Evolutionary conservation across 2,888 invertebrate genomes (phyloP), one percentile per base, ranked within the genome.

Genomic region (Caenorhabditis virilis): DNA sequence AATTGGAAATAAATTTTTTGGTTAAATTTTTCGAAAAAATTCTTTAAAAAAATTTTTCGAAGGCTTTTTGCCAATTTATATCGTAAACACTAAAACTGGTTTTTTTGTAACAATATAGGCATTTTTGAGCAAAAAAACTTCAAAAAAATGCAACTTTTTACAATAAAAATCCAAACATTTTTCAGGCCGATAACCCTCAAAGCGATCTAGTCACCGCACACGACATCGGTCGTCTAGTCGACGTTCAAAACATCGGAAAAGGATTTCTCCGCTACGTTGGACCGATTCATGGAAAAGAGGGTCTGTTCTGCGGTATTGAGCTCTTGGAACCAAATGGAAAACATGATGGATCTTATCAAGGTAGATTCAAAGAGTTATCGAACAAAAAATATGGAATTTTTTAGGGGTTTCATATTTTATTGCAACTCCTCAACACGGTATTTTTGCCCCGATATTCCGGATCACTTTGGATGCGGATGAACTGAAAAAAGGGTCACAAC

Each of bases 261-360:
- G 72, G 89, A 1, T 85, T 85, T 16, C 83, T 89, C 33, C 84
- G 87, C 9, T 88, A 86, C 83, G 85, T 88, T 64, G 89, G 89
- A 3, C 83, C 84, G 33, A 87, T 88, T 7, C 85, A 87, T 45
- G 85, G 87, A 42, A 88, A 88, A 35, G 84, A 85, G 13, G 88
- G 88, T 2, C 63, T 86, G 20, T 89, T 88, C 88, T 89, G 89
- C 83, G 89, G 89, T 9, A 85, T 89, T 43, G 89, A 89, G 82
- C 47, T 72, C 7, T 83, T 89, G 52, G 85, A 85, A 42, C 84
- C 87, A 5, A 85, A 86, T 60, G 89, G 89, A 20, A 88, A 88
- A 76, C 87, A 89, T 84, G 88, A 89, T 84, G 89, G 89, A 41
- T 83, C 85, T 39, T 75, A 69, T 52, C 66, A 72, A 68, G 76